Percentiles rank a stretch among this genome's conserved stretches.
These are phyloP conservation scores for Melangyna quadrimaculata DNA, from an alignment of 2,888 invertebrate genomes.

Conservation along the genomic window DNA sequence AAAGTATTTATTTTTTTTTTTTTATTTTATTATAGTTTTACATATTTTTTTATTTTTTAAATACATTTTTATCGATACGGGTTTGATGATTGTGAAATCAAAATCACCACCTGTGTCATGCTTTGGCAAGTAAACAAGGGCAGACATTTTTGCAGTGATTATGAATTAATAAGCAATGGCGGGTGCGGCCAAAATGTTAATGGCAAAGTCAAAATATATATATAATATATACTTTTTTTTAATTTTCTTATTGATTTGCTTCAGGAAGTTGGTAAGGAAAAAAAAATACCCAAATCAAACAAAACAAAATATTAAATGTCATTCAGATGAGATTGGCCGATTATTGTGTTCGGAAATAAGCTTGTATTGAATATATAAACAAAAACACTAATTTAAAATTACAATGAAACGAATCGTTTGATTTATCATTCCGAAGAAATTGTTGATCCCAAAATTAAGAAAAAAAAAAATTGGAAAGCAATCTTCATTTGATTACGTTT, in stretches of 20 bases:
- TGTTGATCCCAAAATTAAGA: not conserved
- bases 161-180: constrained; percentile 23
- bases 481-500: too few species aligned
- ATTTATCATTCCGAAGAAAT: not conserved
- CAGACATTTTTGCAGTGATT: not conserved
- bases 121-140: constrained; percentile 14
- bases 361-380: not conserved
- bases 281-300: not conserved
- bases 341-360: not conserved
- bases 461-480: not conserved
- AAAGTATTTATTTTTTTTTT: constrained; percentile 32
- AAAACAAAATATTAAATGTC: not conserved
- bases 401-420: not conserved
- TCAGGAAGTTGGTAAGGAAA: not conserved
- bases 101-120: constrained; percentile 45
- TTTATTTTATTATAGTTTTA: constrained; percentile 32
- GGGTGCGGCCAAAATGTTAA: constrained; percentile 28
- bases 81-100: constrained; percentile 29
- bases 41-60: constrained; percentile 35
- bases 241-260: not conserved
- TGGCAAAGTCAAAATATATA: constrained; percentile 33
- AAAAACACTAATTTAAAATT: not conserved
- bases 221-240: too few species aligned
- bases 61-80: constrained; percentile 46
- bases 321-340: not conserved